Evolutionary conservation across 2,113 vertebrate species (phyloP).

Genomic region (Coptodon bakossiorum): DNA sequence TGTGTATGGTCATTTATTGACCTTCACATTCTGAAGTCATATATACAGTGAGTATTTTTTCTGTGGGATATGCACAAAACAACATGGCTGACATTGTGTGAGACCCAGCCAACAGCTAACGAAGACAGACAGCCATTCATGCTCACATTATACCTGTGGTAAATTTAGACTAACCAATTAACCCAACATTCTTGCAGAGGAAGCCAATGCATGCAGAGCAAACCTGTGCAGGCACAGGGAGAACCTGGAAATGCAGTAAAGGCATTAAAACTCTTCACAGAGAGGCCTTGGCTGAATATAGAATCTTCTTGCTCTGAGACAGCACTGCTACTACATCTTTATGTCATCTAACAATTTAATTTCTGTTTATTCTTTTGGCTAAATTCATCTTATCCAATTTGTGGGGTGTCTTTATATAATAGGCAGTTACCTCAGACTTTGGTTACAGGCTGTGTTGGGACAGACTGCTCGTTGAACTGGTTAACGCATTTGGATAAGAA

Average conservation of each 20-base stretch:
- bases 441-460: not conserved
- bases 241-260: not conserved
- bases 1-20: not conserved
- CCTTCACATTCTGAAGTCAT: not conserved
- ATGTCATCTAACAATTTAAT: not conserved
- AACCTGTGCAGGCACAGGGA: not conserved
- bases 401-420: not conserved
- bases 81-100: not conserved
- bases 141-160: not conserved
- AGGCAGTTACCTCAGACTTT: not conserved
- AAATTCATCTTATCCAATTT: not conserved
- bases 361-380: not conserved
- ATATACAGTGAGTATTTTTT: not conserved
- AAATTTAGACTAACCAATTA: not conserved
- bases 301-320: fast-evolving
- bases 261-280: not conserved
- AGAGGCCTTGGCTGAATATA: not conserved
- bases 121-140: not conserved
- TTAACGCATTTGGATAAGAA: not conserved
- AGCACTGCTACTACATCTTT: not conserved
- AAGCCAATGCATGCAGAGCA: not conserved
- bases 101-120: not conserved
- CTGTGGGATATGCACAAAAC: not conserved
- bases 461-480: not conserved
- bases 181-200: not conserved